These are phyloP conservation scores for Xanthia icteritia DNA, from an alignment of 2,888 invertebrate species.

Conservation along the genomic window DNA sequence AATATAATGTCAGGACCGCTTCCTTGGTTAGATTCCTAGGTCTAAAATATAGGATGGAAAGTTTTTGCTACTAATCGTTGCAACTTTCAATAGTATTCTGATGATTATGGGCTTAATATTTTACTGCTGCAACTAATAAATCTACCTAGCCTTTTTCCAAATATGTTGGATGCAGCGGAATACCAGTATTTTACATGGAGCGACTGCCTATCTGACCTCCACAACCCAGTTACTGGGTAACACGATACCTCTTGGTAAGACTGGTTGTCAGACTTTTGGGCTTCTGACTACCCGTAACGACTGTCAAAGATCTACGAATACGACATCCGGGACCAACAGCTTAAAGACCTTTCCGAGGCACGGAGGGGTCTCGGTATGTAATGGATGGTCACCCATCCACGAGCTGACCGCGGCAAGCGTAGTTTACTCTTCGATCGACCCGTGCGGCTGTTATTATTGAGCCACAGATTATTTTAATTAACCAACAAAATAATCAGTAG, in stretches of 20 bases:
- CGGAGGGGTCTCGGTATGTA: neutral
- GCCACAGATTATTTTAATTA: neutral
- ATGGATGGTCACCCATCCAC: neutral
- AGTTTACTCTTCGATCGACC: neutral
- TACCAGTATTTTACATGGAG: neutral
- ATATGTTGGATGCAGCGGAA: neutral
- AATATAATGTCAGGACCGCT: constrained; percentile 1
- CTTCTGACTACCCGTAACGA: neutral
- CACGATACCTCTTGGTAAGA: neutral
- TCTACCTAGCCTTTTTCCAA: neutral
- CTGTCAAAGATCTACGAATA: neutral
- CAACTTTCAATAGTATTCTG: neutral
- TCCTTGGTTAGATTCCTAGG: neutral
- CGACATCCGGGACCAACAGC: too few relatives aligned
- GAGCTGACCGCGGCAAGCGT: neutral
- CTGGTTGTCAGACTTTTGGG: neutral
- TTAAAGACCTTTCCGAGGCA: neutral
- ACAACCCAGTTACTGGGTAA: neutral
- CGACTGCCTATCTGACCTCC: neutral
- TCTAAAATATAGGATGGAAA: too few relatives aligned
- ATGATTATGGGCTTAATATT: neutral
- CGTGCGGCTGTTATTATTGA: neutral
- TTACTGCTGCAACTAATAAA: neutral
- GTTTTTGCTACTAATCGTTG: too few relatives aligned
- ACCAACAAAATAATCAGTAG: constrained; percentile 14